A percentile compares a stretch with the other conserved stretches of the same genome.
phyloP scores from a whole-genome alignment of 2,113 vertebrate genomes.

The Gobiocypris rarus region DNA sequence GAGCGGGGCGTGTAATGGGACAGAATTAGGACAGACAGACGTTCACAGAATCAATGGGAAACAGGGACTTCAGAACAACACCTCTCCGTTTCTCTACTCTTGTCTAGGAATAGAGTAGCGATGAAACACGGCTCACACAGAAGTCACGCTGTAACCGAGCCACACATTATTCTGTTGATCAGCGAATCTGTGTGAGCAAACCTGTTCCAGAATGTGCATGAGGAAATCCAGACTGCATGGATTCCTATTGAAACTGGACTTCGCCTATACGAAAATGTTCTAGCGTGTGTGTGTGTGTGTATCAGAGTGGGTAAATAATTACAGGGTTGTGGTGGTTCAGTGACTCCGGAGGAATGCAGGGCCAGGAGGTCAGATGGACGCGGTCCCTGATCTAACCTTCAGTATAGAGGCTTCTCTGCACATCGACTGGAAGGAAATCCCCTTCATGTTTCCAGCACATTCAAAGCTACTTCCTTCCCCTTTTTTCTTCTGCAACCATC shows the following conservation, averaged over 20 bases:
- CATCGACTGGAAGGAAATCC: constrained; percentile 18
- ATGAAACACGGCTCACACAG: no score
- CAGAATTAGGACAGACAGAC: constrained; percentile 25
- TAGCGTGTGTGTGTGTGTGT: neutral
- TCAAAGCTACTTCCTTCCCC: neutral
- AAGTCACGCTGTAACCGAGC: neutral
- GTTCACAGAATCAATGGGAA: constrained; percentile 36
- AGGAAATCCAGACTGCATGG: no score
- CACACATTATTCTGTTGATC: neutral
- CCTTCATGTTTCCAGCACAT: neutral
- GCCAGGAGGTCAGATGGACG: constrained; percentile 24
- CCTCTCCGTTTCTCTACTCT: no score
- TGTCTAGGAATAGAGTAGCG: no score
- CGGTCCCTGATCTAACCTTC: neutral
- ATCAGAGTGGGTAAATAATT: constrained; percentile 46
- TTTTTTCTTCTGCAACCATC: neutral
- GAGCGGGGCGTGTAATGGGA: constrained; percentile 21
- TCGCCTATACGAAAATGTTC: neutral
- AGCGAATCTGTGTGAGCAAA: neutral
- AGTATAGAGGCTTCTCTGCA: neutral
- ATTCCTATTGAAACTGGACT: neutral
- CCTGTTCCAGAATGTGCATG: neutral
- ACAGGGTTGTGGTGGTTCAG: constrained; percentile 36
- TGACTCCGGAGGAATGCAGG: constrained; percentile 45
- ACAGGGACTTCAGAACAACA: no score